These are phyloP conservation scores for Aradophagus sp. DNA, from an alignment of 1,140 invertebrate species.

Conservation along the genomic window DNA sequence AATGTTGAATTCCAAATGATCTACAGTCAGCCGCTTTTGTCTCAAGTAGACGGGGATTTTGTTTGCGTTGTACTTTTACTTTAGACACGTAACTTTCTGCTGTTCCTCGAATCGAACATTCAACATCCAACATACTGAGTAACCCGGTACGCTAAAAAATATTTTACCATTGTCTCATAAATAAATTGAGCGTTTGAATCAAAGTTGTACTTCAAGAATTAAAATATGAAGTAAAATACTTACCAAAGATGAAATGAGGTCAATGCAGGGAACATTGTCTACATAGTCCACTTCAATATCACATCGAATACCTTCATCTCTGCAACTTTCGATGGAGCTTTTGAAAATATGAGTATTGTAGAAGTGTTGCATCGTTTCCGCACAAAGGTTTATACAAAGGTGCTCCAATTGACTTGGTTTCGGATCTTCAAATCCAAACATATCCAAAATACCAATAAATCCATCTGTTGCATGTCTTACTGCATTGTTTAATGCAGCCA, in stretches of 20 bases:
- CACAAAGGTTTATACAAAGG: slow-evolving; percentile 94
- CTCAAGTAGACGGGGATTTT: slow-evolving; percentile 84
- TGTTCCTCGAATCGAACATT: slow-evolving; percentile 89
- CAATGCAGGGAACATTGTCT: slow-evolving; percentile 96
- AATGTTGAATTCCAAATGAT: slow-evolving; percentile 94
- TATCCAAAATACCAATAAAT: slow-evolving; percentile 95
- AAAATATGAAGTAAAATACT: no score
- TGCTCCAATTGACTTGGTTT: slow-evolving; percentile 93
- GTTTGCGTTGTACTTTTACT: slow-evolving; percentile 88
- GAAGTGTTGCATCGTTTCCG: slow-evolving; percentile 98
- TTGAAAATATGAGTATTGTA: slow-evolving; percentile 98
- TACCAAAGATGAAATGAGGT: slow-evolving; percentile 93
- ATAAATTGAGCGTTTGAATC: no score
- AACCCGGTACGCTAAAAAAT: slow-evolving; percentile 86
- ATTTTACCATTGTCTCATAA: no score
- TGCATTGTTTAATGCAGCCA: slow-evolving; percentile 93
- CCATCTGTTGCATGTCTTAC: slow-evolving; percentile 95
- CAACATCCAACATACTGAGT: slow-evolving; percentile 93
- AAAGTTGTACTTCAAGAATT: no score
- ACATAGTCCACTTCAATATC: slow-evolving; percentile 95
- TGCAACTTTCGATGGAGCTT: slow-evolving; percentile 92
- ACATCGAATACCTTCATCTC: slow-evolving; percentile 93
- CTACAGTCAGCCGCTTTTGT: slow-evolving; percentile 84
- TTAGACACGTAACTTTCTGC: slow-evolving; percentile 92
- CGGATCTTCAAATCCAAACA: slow-evolving; percentile 96